phyloP scores from a whole-genome alignment of 1,140 invertebrate genomes.

The Hydropsyche tenuis region DNA sequence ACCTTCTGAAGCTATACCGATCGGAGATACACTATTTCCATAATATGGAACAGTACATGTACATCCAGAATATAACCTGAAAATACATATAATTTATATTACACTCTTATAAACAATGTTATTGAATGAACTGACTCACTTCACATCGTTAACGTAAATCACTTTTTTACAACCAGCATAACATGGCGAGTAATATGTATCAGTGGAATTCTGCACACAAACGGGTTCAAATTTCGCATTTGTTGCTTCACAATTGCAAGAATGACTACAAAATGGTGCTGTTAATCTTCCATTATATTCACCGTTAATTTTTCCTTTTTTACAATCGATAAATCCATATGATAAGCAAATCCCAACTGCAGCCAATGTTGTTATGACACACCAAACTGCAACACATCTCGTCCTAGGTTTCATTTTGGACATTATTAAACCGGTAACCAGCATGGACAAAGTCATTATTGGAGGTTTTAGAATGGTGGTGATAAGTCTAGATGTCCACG shows the following conservation, averaged over 20 bases:
- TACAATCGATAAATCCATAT: conserved; percentile 68
- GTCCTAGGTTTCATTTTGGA: conserved; percentile 65
- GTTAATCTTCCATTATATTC: conserved; percentile 56
- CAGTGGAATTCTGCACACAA: conserved; percentile 63
- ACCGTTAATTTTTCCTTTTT: conserved; percentile 58
- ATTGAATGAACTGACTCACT: conserved; percentile 41
- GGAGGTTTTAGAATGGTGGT: conserved; percentile 67
- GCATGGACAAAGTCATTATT: conserved; percentile 66
- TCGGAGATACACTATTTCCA: background rate
- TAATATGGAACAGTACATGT: conserved; percentile 54
- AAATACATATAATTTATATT: conserved; percentile 23
- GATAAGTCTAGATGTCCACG: conserved; percentile 61
- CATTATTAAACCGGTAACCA: conserved; percentile 69
- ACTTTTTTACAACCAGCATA: conserved; percentile 69
- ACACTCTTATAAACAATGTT: background rate
- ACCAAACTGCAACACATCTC: conserved; percentile 64
- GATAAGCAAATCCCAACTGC: conserved; percentile 62
- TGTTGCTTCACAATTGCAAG: conserved; percentile 66
- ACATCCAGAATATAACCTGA: conserved; percentile 62
- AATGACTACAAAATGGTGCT: conserved; percentile 65
- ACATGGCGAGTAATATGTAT: conserved; percentile 74
- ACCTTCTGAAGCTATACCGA: conserved; percentile 60
- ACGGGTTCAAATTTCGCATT: conserved; percentile 71
- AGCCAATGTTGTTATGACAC: conserved; percentile 61
- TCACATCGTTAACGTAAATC: conserved; percentile 54